These are phyloP conservation scores for Proisotoma minuta DNA, from an alignment of 2,888 invertebrate genomes.

Conservation along the genomic window DNA sequence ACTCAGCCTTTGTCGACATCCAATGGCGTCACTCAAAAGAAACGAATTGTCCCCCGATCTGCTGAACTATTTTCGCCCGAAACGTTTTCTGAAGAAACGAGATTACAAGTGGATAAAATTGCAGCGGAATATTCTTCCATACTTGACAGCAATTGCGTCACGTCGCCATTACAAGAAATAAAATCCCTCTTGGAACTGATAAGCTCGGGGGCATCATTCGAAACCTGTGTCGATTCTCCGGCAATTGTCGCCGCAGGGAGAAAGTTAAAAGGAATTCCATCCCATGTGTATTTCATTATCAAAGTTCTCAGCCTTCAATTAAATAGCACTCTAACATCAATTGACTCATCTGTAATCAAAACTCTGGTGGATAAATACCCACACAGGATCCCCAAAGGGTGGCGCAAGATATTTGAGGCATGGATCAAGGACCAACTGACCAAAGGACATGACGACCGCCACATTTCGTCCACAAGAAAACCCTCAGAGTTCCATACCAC, in stretches of 20 bases:
- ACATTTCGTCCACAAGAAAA: slow-evolving; percentile 12
- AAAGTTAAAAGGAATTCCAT: slow-evolving; percentile 18
- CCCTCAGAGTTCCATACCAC: slow-evolving; percentile 55
- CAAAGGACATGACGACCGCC: slow-evolving; percentile 5
- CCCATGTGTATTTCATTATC: slow-evolving; percentile 40
- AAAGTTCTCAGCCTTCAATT: slow-evolving; percentile 37
- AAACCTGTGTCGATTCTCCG: neutral
- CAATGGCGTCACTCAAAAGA: neutral
- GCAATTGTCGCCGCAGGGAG: neutral
- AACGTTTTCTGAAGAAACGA: slow-evolving; percentile 20
- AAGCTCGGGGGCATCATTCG: slow-evolving; percentile 10
- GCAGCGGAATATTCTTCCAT: slow-evolving; percentile 30
- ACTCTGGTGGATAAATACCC: slow-evolving; percentile 36
- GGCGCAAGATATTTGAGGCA: slow-evolving; percentile 35
- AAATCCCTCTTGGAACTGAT: slow-evolving; percentile 39
- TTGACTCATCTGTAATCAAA: slow-evolving; percentile 32
- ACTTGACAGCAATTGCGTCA: slow-evolving; percentile 34
- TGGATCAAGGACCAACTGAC: slow-evolving; percentile 22
- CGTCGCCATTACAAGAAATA: slow-evolving; percentile 36
- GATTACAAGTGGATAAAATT: slow-evolving; percentile 21
- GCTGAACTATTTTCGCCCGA: slow-evolving; percentile 30
- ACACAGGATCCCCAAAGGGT: slow-evolving; percentile 38
- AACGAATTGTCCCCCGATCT: slow-evolving; percentile 26
- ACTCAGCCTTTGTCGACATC: too few relatives aligned
- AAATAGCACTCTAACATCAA: slow-evolving; percentile 16